Conservation (phyloP, 2,888 invertebrate species). For the Callimorpha dominula region DNA sequence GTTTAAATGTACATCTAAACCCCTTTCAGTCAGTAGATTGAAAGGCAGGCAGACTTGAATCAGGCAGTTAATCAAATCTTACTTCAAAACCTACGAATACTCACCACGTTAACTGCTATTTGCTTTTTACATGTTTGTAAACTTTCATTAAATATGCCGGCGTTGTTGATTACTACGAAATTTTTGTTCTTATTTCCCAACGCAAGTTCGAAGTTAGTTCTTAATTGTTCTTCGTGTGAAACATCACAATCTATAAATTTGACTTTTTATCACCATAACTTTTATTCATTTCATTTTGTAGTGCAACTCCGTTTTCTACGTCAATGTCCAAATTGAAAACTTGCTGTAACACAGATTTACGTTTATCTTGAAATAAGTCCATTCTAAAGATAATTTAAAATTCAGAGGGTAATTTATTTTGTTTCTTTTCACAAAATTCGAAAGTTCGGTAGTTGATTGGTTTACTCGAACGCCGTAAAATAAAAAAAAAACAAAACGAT, state of each 20-base stretch:
- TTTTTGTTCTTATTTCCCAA: slow-evolving; percentile 26
- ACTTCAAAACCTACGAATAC: slow-evolving; percentile 20
- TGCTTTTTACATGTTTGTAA: slow-evolving; percentile 41
- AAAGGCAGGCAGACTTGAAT: no score
- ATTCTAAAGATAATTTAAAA: no score
- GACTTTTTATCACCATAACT: slow-evolving; percentile 36
- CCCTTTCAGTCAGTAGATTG: no score
- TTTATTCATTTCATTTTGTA: slow-evolving; percentile 38
- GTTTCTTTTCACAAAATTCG: no score
- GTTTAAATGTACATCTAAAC: no score
- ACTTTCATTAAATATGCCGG: slow-evolving; percentile 56
- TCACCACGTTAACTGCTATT: slow-evolving; percentile 57
- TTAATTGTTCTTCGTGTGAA: slow-evolving; percentile 36
- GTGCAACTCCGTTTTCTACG: slow-evolving; percentile 27
- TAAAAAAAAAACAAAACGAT: no score
- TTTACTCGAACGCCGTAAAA: no score
- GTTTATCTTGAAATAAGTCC: no score
- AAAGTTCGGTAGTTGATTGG: no score
- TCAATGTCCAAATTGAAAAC: slow-evolving; percentile 39
- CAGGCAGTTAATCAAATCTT: no score
- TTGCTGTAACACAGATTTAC: slow-evolving; percentile 29
- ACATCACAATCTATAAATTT: slow-evolving; percentile 46
- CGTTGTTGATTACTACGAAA: slow-evolving; percentile 41
- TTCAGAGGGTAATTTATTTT: no score
- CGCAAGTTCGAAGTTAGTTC: slow-evolving; percentile 30